phyloP scores from a whole-genome alignment of 1,140 invertebrate species.

The Bombus waltoni region DNA sequence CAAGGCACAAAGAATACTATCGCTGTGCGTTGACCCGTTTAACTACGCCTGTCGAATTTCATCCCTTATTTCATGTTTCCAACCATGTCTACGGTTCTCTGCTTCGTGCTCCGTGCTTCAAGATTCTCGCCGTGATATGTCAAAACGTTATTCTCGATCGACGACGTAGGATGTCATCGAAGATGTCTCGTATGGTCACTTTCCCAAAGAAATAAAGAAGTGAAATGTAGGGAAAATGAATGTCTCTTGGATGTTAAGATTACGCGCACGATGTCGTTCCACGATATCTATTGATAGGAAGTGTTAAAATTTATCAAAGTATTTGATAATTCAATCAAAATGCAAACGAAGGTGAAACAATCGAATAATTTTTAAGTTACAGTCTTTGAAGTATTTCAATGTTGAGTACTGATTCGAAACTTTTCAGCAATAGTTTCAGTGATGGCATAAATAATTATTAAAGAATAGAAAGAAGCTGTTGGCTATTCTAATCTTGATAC shows the following conservation, averaged over 20 bases:
- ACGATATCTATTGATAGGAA: too few species aligned
- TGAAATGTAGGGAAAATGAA: not conserved
- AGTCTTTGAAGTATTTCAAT: too few species aligned
- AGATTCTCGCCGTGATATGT: not conserved
- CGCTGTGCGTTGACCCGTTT: constrained; percentile 24
- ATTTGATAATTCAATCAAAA: too few species aligned
- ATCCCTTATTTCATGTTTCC: not conserved
- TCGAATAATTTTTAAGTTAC: accelerated
- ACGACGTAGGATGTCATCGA: too few species aligned
- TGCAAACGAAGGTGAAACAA: not conserved
- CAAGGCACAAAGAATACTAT: constrained; percentile 4
- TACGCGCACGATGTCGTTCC: not conserved
- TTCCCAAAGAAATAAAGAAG: not conserved
- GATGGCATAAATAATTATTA: not conserved
- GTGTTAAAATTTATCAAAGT: too few species aligned
- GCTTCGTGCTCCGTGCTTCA: not conserved
- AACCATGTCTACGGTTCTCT: too few species aligned
- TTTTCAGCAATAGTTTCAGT: not conserved
- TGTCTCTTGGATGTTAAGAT: not conserved
- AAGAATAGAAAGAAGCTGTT: not conserved
- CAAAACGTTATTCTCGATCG: not conserved
- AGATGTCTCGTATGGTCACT: not conserved
- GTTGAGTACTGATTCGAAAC: too few species aligned
- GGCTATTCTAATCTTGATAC: not conserved
- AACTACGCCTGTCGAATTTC: constrained; percentile 21